A percentile compares a stretch with the other conserved stretches of the same genome.
Evolutionary conservation across 2,888 invertebrate species (phyloP).

Genomic region (Caenorhabditis drosophilae): DNA sequence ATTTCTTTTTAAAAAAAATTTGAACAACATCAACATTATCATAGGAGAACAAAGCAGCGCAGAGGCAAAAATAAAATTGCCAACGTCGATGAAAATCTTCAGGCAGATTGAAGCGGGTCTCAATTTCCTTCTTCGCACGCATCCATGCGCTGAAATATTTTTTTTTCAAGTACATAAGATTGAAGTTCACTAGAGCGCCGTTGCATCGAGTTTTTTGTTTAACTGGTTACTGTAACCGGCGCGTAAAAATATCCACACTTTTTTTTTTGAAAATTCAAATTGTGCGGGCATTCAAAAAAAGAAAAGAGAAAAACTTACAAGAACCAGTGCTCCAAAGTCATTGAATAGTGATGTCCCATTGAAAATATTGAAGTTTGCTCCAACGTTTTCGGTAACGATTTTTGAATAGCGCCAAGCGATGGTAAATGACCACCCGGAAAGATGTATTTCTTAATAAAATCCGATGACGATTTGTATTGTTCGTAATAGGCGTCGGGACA

Average conservation of each 20-base stretch:
- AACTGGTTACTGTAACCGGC: no score
- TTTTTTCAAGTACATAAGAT: no score
- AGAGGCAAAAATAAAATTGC: constrained; percentile 63
- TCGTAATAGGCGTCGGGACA: constrained; percentile 62
- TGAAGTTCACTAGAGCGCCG: no score
- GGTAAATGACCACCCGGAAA: constrained; percentile 66
- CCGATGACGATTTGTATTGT: constrained; percentile 50
- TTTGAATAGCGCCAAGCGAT: constrained; percentile 43
- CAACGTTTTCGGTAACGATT: constrained; percentile 30
- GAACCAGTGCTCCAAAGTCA: constrained; percentile 59
- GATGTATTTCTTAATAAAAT: constrained; percentile 66
- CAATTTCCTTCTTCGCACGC: constrained; percentile 32
- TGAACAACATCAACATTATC: constrained; percentile 58
- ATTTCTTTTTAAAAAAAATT: constrained; percentile 40
- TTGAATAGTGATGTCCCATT: constrained; percentile 57
- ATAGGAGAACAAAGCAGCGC: constrained; percentile 57
- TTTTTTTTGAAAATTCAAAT: no score
- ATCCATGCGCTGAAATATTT: constrained; percentile 59
- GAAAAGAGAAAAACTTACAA: constrained; percentile 46
- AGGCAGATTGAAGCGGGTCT: constrained; percentile 35
- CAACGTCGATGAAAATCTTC: constrained; percentile 58
- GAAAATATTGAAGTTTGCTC: constrained; percentile 23
- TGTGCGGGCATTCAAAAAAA: no score
- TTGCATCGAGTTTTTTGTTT: no score
- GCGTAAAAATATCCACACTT: no score